Conservation (phyloP, 2,113 vertebrate genomes). For the Lepus americanus region DNA sequence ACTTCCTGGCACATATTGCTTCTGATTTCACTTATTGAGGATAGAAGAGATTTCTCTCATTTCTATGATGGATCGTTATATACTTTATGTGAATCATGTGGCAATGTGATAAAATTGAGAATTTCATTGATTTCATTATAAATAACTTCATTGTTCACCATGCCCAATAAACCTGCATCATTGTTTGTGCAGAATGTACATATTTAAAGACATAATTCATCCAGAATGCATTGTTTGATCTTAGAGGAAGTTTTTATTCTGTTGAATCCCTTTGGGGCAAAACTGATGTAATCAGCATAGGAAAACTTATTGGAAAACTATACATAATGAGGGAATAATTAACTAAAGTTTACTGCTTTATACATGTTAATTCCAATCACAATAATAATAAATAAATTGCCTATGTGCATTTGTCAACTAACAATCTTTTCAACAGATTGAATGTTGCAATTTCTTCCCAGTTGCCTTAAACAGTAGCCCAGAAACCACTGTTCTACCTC, state of each 20-base stretch:
- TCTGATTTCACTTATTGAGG: constrained; percentile 63
- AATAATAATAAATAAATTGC: constrained; percentile 8
- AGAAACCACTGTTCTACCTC: neutral
- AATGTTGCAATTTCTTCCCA: neutral
- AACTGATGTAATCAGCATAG: constrained; percentile 4
- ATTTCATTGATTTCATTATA: constrained; percentile 65
- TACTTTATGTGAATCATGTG: constrained; percentile 68
- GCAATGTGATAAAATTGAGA: constrained; percentile 56
- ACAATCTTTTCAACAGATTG: constrained; percentile 25
- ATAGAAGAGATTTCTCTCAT: constrained; percentile 43
- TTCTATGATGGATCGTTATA: neutral
- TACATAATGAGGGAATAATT: neutral
- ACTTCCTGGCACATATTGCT: constrained; percentile 51
- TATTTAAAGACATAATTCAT: constrained; percentile 34
- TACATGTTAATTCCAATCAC: neutral
- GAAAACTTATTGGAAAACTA: neutral
- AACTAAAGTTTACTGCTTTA: constrained; percentile 16
- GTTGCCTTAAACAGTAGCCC: neutral
- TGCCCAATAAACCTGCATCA: neutral
- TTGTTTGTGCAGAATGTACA: constrained; percentile 52
- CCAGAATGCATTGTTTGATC: neutral
- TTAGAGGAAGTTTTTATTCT: neutral
- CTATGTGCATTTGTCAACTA: neutral
- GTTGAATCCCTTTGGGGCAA: constrained; percentile 11
- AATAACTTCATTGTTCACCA: constrained; percentile 35